These are phyloP conservation scores for Bilobella aurantiaca DNA, from an alignment of 1,140 invertebrate genomes.

Conservation along the genomic window DNA sequence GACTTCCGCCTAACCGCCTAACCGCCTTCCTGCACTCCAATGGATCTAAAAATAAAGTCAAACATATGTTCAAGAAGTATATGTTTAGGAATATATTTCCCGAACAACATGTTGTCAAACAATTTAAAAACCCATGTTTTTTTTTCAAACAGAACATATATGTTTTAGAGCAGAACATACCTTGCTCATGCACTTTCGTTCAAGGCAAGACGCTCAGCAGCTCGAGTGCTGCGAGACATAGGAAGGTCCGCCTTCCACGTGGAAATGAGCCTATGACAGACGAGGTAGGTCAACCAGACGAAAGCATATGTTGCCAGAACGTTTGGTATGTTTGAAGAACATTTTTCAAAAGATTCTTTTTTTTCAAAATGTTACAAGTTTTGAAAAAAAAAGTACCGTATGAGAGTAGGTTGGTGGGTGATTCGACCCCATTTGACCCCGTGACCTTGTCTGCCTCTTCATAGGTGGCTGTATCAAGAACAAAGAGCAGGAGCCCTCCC, in stretches of 20 bases:
- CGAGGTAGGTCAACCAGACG: conserved; percentile 69
- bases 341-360: background rate
- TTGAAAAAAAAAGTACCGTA: conserved; percentile 51
- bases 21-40: conserved; percentile 84
- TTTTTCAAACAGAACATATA: no score
- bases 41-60: conserved; percentile 50
- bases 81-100: no score
- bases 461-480: conserved; percentile 67
- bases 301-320: no score
- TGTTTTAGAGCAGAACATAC: conserved; percentile 42
- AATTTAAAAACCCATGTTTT: no score
- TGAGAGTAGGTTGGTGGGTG: conserved; percentile 55
- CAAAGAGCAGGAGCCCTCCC: conserved; percentile 60
- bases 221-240: conserved; percentile 88
- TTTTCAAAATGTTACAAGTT: background rate
- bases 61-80: background rate
- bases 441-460: conserved; percentile 59
- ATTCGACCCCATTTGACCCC: conserved; percentile 45
- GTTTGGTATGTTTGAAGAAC: no score
- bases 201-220: conserved; percentile 77
- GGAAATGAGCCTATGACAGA: conserved; percentile 85
- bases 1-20: no score
- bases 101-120: no score
- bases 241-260: conserved; percentile 94
- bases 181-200: conserved; percentile 70